Percentiles rank a stretch among this genome's conserved stretches.
These are phyloP conservation scores for Forbesichthys papilliferus DNA, from an alignment of 2,113 vertebrate genomes.

Conservation along the genomic window DNA sequence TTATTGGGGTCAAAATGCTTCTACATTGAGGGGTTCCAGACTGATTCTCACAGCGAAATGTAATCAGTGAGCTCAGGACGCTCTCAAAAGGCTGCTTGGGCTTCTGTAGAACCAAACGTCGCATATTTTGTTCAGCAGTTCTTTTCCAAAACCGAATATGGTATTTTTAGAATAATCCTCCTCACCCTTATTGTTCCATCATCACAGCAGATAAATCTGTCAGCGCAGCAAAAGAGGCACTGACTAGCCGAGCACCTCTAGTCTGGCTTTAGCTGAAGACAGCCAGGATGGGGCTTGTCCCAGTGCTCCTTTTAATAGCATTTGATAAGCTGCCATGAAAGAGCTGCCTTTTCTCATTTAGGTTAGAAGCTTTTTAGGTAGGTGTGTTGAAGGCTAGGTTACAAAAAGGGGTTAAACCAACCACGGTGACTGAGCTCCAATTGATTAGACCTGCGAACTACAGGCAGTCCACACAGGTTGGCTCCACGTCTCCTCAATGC, in stretches of 20 bases:
- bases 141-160: constrained; percentile 1
- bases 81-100: too few species aligned
- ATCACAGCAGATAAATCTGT: constrained; percentile 70
- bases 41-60: too few species aligned
- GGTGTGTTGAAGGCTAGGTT: constrained; percentile 61
- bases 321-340: constrained; percentile 75
- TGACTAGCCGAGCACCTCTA: constrained; percentile 38
- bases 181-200: constrained; percentile 47
- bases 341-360: constrained; percentile 56
- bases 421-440: constrained; percentile 49
- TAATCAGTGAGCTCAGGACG: too few species aligned
- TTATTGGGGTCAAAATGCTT: too few species aligned
- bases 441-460: constrained; percentile 50
- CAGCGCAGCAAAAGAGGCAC: constrained; percentile 50
- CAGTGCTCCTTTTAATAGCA: constrained; percentile 54
- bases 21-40: too few species aligned
- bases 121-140: too few species aligned
- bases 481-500: neutral
- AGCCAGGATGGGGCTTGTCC: constrained; percentile 62
- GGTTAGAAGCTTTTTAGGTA: constrained; percentile 49
- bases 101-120: too few species aligned
- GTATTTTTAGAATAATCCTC: constrained; percentile 53
- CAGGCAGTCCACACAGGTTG: constrained; percentile 23
- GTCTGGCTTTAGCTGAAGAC: constrained; percentile 46
- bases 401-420: constrained; percentile 56